These are phyloP conservation scores for Dendronephthya gigantea DNA, from an alignment of 64 coral and sea anemone genomes.

Conservation along the genomic window DNA sequence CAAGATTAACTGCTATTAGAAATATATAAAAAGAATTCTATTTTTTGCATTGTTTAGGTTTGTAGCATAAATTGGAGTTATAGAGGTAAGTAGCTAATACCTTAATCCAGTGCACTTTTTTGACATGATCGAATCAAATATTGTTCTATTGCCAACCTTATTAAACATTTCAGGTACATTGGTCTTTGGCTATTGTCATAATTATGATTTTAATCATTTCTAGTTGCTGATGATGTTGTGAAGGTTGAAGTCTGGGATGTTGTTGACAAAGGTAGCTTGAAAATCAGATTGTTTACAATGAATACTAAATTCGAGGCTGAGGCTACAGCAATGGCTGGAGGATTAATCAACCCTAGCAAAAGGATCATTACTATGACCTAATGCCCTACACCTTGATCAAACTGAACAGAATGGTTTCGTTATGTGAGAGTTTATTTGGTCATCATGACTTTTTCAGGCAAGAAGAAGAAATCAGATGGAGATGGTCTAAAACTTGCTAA, in stretches of 20 bases:
- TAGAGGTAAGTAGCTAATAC: too few relatives aligned
- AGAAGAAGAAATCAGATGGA: background rate
- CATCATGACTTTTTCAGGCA: background rate
- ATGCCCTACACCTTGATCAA: too few relatives aligned
- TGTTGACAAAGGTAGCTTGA: constrained; percentile 71
- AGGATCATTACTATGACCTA: too few relatives aligned
- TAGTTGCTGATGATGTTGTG: constrained; percentile 91
- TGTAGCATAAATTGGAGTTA: constrained; percentile 96
- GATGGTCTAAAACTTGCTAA: constrained; percentile 56
- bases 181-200: too few relatives aligned
- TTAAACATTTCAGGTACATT: too few relatives aligned
- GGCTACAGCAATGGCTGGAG: too few relatives aligned
- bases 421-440: background rate
- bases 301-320: too few relatives aligned
- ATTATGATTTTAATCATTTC: background rate
- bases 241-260: constrained; percentile 99
- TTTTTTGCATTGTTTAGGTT: constrained; percentile 31
- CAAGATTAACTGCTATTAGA: background rate
- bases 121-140: too few relatives aligned
- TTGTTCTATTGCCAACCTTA: too few relatives aligned
- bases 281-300: background rate
- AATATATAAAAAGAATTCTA: background rate
- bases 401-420: too few relatives aligned
- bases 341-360: too few relatives aligned
- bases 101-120: too few relatives aligned